Conservation (phyloP, 2,797 vertebrate genomes). For the Sebastes melanostomus region DNA sequence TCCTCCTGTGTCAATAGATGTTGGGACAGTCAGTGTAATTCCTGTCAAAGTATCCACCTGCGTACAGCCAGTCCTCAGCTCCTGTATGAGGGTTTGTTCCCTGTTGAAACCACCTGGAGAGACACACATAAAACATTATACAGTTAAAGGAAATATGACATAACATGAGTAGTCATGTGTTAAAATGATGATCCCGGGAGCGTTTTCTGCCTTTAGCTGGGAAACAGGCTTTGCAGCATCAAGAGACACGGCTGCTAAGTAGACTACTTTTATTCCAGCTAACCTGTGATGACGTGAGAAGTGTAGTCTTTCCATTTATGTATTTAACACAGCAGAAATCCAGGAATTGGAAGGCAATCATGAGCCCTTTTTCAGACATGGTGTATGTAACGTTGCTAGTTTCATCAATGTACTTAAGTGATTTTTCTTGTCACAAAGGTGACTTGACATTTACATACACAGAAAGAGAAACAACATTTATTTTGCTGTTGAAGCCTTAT, state of each 20-base stretch:
- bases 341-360: background rate
- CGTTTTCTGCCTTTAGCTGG: background rate
- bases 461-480: background rate
- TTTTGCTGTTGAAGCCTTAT: background rate
- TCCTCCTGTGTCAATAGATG: slow-evolving; percentile 88
- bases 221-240: background rate
- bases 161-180: background rate
- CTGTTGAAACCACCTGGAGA: slow-evolving; percentile 81
- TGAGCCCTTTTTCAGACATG: background rate
- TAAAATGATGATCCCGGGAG: background rate
- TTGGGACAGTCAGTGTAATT: slow-evolving; percentile 92
- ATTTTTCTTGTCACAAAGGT: background rate
- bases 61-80: slow-evolving; percentile 92
- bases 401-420: background rate
- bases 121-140: slow-evolving; percentile 12
- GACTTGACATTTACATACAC: background rate
- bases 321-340: background rate
- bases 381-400: background rate
- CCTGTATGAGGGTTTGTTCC: slow-evolving; percentile 91
- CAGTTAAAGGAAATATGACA: background rate
- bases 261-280: background rate
- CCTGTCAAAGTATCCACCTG: slow-evolving; percentile 95
- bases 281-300: background rate
- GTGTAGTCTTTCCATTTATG: background rate
- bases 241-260: background rate